phyloP scores from a whole-genome alignment of 92 coral and sea anemone genomes.

The Chrysogorgia sp. region DNA sequence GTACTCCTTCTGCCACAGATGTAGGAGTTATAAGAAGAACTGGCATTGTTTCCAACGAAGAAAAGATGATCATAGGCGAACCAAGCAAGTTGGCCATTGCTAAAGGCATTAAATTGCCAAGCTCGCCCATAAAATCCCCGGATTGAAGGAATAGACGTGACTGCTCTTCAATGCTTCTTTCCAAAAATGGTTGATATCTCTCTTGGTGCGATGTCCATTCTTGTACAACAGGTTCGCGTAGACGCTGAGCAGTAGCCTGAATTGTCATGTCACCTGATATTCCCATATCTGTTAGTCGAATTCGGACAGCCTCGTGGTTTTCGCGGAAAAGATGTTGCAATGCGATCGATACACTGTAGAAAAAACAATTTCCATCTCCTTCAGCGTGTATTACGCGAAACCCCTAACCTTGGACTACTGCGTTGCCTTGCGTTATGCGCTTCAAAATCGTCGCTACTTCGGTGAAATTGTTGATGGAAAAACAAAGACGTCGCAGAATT shows the following conservation, averaged over 20 bases:
- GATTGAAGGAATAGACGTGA: constrained; percentile 55
- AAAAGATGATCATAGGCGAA: constrained; percentile 56
- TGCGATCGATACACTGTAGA: constrained; percentile 49
- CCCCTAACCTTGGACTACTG: constrained; percentile 24
- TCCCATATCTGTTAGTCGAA: constrained; percentile 14
- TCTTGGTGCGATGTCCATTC: constrained; percentile 65
- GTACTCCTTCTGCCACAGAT: constrained; percentile 41
- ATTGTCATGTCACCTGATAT: neutral
- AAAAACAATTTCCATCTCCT: constrained; percentile 66
- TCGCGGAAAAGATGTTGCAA: constrained; percentile 29
- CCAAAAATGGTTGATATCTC: constrained; percentile 57
- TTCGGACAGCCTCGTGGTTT: constrained; percentile 28
- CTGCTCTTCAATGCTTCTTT: constrained; percentile 33
- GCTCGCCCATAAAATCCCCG: constrained; percentile 65
- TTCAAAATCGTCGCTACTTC: neutral
- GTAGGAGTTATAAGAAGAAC: constrained; percentile 63
- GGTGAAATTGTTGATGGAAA: neutral
- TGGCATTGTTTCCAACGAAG: constrained; percentile 62
- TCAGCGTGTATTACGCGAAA: neutral
- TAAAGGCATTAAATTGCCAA: constrained; percentile 68
- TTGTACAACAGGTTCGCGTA: constrained; percentile 50
- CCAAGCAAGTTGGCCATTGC: constrained; percentile 70
- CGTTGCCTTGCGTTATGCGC: neutral
- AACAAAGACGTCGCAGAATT: constrained; percentile 10
- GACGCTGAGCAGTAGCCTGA: constrained; percentile 3